These are phyloP conservation scores for Diceros bicornis DNA, from an alignment of 2,797 vertebrate genomes.

Conservation along the genomic window DNA sequence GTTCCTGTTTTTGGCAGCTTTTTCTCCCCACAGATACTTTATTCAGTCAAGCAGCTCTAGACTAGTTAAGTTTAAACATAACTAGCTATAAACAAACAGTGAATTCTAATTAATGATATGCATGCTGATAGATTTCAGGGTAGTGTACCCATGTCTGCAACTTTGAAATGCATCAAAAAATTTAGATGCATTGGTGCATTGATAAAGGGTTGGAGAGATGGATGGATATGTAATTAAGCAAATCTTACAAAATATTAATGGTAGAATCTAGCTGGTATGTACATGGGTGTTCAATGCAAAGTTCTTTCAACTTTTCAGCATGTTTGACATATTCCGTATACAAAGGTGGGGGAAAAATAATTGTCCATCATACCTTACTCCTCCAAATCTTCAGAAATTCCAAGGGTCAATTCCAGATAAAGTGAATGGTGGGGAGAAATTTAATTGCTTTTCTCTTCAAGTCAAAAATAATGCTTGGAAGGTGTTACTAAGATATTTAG, in stretches of 20 bases:
- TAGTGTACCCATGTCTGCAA: not conserved
- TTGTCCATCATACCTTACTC: not conserved
- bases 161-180: slow-evolving; percentile 9
- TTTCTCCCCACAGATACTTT: not conserved
- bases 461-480: slow-evolving; percentile 14
- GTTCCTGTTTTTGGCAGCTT: not conserved
- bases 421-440: not conserved
- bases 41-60: not conserved
- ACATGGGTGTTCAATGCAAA: not conserved
- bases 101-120: not conserved
- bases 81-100: not conserved
- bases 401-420: not conserved
- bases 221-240: not conserved
- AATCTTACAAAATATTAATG: not conserved
- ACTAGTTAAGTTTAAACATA: not conserved
- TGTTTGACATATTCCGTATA: not conserved
- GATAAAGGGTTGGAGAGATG: not conserved
- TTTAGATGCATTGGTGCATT: not conserved
- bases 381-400: not conserved
- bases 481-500: not conserved
- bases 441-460: not conserved
- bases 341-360: not conserved
- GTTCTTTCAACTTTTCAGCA: not conserved
- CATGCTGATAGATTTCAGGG: not conserved
- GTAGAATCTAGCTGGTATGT: not conserved